Conservation (phyloP, 2,797 vertebrate species). For the Pygocentrus nattereri region DNA sequence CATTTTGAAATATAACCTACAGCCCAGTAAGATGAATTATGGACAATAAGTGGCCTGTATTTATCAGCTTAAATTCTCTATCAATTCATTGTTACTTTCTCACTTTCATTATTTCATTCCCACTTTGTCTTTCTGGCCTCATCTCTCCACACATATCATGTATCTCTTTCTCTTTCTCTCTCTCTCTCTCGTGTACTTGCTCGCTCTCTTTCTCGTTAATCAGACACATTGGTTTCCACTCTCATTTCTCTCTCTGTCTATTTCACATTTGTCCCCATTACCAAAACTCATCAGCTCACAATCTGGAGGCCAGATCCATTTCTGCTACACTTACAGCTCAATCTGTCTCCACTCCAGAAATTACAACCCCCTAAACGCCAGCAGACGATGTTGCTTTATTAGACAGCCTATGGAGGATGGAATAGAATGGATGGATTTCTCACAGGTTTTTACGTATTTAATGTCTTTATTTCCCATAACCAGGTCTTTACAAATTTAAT, state of each 20-base stretch:
- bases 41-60: neutral
- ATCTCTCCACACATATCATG: conserved; percentile 7
- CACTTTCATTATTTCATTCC: conserved; percentile 34
- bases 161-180: conserved; percentile 13
- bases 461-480: neutral
- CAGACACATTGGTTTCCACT: conserved; percentile 36
- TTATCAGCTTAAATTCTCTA: conserved; percentile 27
- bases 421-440: neutral
- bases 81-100: conserved; percentile 24
- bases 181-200: neutral
- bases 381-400: conserved; percentile 4
- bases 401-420: neutral
- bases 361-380: conserved; percentile 36
- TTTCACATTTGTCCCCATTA: conserved; percentile 44
- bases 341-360: conserved; percentile 43
- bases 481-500: neutral
- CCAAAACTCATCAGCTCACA: conserved; percentile 42
- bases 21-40: conserved; percentile 15
- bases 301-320: conserved; percentile 45
- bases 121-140: conserved; percentile 34
- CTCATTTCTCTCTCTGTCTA: conserved; percentile 40
- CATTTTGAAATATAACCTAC: conserved; percentile 1
- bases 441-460: neutral
- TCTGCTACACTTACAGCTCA: conserved; percentile 44
- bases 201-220: conserved; percentile 14